Evolutionary conservation across 2,113 vertebrate species (phyloP).

Genomic region (human): DNA sequence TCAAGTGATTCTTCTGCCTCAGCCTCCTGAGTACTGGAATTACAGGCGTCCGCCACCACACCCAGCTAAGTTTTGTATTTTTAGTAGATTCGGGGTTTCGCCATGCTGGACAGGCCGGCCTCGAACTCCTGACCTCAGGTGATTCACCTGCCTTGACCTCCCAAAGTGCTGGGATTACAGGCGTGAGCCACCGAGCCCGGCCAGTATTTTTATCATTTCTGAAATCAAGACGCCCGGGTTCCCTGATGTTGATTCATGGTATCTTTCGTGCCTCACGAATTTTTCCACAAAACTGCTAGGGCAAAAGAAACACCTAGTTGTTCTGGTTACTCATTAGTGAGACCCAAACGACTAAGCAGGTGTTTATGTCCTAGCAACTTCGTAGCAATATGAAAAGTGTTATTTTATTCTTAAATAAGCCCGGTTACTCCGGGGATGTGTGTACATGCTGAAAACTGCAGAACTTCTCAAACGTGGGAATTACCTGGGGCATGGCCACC

Average conservation of each 20-base stretch:
- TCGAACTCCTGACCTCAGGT: no score
- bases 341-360: background rate
- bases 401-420: background rate
- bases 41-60: no score
- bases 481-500: accelerated
- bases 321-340: background rate
- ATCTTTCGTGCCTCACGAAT: background rate
- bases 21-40: no score
- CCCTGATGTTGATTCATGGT: background rate
- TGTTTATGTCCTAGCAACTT: background rate
- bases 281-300: background rate
- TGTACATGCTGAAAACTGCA: accelerated
- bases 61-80: no score
- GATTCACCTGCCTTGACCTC: no score
- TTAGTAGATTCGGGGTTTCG: no score
- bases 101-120: no score
- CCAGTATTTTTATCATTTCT: background rate
- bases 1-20: no score
- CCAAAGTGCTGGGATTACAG: no score
- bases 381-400: background rate
- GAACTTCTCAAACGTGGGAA: background rate
- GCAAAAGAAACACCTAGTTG: background rate
- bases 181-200: no score
- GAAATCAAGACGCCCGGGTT: background rate
- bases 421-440: background rate